phyloP scores from a whole-genome alignment of 2,797 vertebrate genomes.

The Catostomus latipinnis region DNA sequence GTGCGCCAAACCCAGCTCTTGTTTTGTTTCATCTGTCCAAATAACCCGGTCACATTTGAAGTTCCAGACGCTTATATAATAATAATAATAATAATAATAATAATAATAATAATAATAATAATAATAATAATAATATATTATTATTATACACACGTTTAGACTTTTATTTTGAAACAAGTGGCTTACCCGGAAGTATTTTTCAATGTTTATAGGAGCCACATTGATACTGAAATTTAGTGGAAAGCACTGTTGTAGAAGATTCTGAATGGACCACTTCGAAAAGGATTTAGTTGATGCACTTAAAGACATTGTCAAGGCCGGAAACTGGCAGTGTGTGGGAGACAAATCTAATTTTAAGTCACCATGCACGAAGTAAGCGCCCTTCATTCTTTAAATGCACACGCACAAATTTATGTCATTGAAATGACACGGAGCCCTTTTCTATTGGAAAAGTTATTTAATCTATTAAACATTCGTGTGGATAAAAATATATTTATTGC shows the following conservation, averaged over 20 bases:
- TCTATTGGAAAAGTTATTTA: too few species aligned
- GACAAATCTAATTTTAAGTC: slow-evolving; percentile 59
- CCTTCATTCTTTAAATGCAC: neutral
- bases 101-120: too few species aligned
- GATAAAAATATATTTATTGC: too few species aligned
- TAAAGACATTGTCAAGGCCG: slow-evolving; percentile 66
- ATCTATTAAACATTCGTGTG: too few species aligned
- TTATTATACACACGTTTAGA: neutral
- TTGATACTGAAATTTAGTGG: neutral
- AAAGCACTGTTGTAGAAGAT: too few species aligned
- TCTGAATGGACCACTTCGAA: slow-evolving; percentile 57
- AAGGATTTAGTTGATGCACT: slow-evolving; percentile 71
- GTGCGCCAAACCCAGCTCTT: too few species aligned
- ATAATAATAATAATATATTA: too few species aligned
- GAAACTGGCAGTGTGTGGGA: slow-evolving; percentile 71
- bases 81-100: too few species aligned
- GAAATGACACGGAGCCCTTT: too few species aligned
- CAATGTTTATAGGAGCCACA: neutral
- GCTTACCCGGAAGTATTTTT: slow-evolving; percentile 22
- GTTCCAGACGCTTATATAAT: too few species aligned
- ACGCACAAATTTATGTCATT: neutral
- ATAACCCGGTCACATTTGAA: too few species aligned
- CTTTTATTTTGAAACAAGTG: slow-evolving; percentile 45
- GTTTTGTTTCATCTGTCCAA: too few species aligned
- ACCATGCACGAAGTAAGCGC: slow-evolving; percentile 66